Base-by-base conservation (phyloP, 2,888 invertebrate genomes). In the Pegoplata infirma region DNA sequence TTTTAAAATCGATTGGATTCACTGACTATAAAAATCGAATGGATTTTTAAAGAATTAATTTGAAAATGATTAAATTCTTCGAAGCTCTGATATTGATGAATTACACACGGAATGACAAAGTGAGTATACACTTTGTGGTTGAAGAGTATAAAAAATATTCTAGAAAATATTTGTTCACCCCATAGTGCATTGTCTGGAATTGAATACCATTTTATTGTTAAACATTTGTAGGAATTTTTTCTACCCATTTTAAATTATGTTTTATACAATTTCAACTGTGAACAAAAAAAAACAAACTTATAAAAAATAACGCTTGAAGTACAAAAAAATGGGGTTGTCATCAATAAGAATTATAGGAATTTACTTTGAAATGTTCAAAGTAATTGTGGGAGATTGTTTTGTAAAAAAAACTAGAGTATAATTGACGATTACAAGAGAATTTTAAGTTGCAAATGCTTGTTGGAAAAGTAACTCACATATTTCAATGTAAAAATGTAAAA, bases 141-240 rank as follows among this genome's bases (percentile, higher is more conserved):
- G n/a, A n/a, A n/a, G n/a, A n/a, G n/a, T n/a, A n/a, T n/a, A n/a
- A n/a, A n/a, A n/a, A n/a, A n/a, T n/a, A n/a, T n/a, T n/a, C n/a
- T n/a, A n/a, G n/a, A n/a, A n/a, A n/a, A n/a, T n/a, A n/a, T n/a
- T n/a, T n/a, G n/a, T n/a, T n/a, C n/a, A n/a, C n/a, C n/a, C n/a
- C n/a, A n/a, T n/a, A n/a, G n/a, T n/a, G n/a, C n/a, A n/a, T n/a
- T 8, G 23, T 47, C 16, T 47, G 14, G 14, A 56, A n/a, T 23
- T 56, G 16, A 44, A 58, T 19, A 17, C 6, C 10, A 59, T n/a
- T n/a, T n/a, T n/a, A n/a, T 58, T 66, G 32, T 44, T 16, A 28
- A 66, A 49, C 49, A 66, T 44, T 73, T 40, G 64, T 59, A 10
- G n/a, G 46, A 58, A 51, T 66, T 16, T 47, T 28, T 17, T 46